Base-by-base conservation (phyloP, 2,113 vertebrate genomes). In the Okapia johnstoni region DNA sequence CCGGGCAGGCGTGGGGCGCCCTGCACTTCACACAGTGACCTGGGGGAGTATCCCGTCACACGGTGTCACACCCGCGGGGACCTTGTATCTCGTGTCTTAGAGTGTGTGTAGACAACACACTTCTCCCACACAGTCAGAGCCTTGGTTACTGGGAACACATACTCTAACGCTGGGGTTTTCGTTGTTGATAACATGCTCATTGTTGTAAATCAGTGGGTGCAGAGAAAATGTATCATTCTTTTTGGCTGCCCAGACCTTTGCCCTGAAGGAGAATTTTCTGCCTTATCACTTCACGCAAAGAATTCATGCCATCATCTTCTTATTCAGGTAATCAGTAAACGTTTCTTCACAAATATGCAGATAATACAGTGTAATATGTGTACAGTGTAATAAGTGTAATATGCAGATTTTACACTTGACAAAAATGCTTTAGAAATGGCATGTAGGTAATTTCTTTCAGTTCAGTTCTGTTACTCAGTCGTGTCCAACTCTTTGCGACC, bases 11-110 rank as follows among this genome's bases (percentile, higher is more conserved):
- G 5, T 15, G 58, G 84, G 48, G 60, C 5, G 0, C 46, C 3
- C 30, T 26, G 36, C 85, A 25, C 76, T 63, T 30, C 2, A 46
- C n/a, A 0, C 1, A 66, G 79, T 90, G 76, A 43, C 92, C 92
- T 95, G 21, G 57, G 73, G 93, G 76, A 73, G 9, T 19, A 58
- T 33, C 73, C 40, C 30, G 1, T 50, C 48, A 4, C n/a, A 11
- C 4, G 0, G 28, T 48, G n/a, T 50, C 36, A 5, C 4, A 21
- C 76, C 66, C 28, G 11, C 0, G 25, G 57, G 8, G 25, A 25
- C 15, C 80, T 84, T 1, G 2, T 36, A 6, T 70, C 85, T 77
- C 1, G 0, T n/a, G 61, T 36, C 43, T 36, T 21, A 25, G 12
- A 93, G 80, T 25, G 2, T 14, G 30, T 81, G 73, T 9, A 23